A percentile compares a stretch with the other conserved stretches of the same genome.
phyloP scores from a whole-genome alignment of 2,797 vertebrate genomes.

The Jordanella pulchra region DNA sequence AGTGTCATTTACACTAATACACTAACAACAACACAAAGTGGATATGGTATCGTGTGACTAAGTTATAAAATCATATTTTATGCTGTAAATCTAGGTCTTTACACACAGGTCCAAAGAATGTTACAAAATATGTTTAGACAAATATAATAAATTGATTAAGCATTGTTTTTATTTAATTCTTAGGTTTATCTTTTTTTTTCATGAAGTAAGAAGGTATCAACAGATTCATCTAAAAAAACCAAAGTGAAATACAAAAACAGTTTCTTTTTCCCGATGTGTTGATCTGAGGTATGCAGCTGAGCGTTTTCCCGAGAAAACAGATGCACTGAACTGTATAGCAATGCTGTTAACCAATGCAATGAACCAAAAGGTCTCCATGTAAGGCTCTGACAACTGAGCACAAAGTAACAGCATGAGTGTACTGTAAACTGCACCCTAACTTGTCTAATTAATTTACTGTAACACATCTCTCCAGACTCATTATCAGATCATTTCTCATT shows the following conservation, averaged over 20 bases:
- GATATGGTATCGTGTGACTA: background rate
- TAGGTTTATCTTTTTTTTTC: background rate
- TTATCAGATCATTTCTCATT: conserved; percentile 1
- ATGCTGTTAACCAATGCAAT: conserved; percentile 13
- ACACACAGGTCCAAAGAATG: background rate
- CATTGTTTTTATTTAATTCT: background rate
- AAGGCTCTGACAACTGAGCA: conserved; percentile 4
- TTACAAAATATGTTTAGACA: background rate
- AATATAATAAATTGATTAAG: background rate
- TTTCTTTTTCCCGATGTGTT: background rate
- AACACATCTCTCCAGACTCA: background rate
- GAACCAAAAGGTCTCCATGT: conserved; percentile 11
- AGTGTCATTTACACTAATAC: background rate
- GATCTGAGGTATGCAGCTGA: conserved; percentile 13
- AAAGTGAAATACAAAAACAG: conserved; percentile 19
- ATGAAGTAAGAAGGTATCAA: conserved; percentile 3
- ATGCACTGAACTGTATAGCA: conserved; percentile 24
- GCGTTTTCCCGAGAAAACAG: conserved; percentile 6
- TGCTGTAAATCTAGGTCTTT: background rate
- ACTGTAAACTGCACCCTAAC: background rate
- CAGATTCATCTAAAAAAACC: conserved; percentile 22
- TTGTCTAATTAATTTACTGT: conserved; percentile 8
- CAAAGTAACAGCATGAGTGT: background rate
- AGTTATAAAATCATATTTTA: background rate
- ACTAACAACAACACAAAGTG: background rate